phyloP scores from a whole-genome alignment of 2,113 vertebrate species.

The Varanus komodoensis region DNA sequence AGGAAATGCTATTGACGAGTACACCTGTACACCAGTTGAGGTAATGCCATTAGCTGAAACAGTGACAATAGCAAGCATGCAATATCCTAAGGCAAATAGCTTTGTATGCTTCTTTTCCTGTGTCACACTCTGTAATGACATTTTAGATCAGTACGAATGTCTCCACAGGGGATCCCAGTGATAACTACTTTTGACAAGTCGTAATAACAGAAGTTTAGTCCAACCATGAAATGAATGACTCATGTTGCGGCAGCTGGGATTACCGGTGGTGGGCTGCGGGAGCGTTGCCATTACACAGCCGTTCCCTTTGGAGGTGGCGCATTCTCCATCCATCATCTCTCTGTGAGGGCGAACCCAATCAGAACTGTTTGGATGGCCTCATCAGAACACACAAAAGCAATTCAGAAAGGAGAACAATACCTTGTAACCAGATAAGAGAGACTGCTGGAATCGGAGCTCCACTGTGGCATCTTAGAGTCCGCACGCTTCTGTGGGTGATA shows the following conservation, averaged over 20 bases:
- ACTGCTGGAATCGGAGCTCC: not conserved
- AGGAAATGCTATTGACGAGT: slow-evolving; percentile 28
- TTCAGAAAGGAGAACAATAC: not conserved
- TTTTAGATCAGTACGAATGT: slow-evolving; percentile 59
- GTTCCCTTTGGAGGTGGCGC: slow-evolving; percentile 23
- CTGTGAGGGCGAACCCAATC: slow-evolving; percentile 26
- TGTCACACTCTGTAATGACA: slow-evolving; percentile 57
- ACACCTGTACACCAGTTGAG: slow-evolving; percentile 38
- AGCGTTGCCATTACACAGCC: slow-evolving; percentile 26
- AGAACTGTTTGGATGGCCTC: not conserved
- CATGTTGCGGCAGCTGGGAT: slow-evolving; percentile 2
- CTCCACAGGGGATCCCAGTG: slow-evolving; percentile 50
- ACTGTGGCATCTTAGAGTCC: not conserved
- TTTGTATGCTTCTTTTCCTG: slow-evolving; percentile 59
- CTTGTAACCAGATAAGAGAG: not conserved
- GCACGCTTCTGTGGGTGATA: not conserved
- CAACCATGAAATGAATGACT: slow-evolving; percentile 49
- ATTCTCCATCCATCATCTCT: slow-evolving; percentile 11
- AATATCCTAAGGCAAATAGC: slow-evolving; percentile 65
- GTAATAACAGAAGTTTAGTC: slow-evolving; percentile 64
- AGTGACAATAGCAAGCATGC: slow-evolving; percentile 52
- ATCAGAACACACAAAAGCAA: not conserved
- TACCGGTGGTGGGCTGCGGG: slow-evolving; percentile 48
- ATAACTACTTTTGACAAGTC: slow-evolving; percentile 69
- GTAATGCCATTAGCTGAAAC: slow-evolving; percentile 51